Evolutionary conservation across 2,888 invertebrate species (phyloP).

Genomic region (Plutella xylostella): DNA sequence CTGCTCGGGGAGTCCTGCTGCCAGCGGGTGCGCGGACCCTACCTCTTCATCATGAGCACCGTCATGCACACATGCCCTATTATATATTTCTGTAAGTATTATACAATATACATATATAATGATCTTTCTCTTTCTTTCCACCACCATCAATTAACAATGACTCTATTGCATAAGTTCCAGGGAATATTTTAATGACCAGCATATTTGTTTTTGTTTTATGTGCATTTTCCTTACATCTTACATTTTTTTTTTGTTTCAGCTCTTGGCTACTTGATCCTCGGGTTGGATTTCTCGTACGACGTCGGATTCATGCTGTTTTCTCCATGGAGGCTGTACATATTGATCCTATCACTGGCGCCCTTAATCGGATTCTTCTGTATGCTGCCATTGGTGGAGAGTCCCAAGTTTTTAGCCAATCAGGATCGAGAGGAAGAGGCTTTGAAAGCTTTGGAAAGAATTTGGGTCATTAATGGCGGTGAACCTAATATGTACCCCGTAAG

Average conservation of each 20-base stretch:
- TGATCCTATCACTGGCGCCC: slow-evolving; percentile 70
- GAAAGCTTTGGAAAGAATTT: slow-evolving; percentile 69
- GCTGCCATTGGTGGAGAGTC: slow-evolving; percentile 76
- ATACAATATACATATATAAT: too few species aligned
- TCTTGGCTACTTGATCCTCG: slow-evolving; percentile 45
- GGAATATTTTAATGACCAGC: too few species aligned
- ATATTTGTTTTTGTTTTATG: too few species aligned
- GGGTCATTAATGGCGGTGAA: slow-evolving; percentile 60
- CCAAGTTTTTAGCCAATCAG: slow-evolving; percentile 78
- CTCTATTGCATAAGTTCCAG: too few species aligned
- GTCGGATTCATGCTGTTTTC: slow-evolving; percentile 38
- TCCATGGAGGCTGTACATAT: slow-evolving; percentile 51
- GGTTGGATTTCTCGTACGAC: slow-evolving; percentile 40
- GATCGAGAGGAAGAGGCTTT: slow-evolving; percentile 73
- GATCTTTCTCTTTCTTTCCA: too few species aligned
- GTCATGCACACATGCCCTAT: slow-evolving; percentile 26
- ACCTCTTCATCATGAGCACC: slow-evolving; percentile 54
- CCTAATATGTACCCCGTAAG: slow-evolving; percentile 41
- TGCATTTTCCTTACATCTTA: too few species aligned
- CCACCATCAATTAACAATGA: too few species aligned
- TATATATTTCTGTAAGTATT: slow-evolving; percentile 42
- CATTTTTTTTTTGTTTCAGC: slow-evolving; percentile 42
- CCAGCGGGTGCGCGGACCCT: slow-evolving; percentile 36
- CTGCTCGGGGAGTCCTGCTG: slow-evolving; percentile 68
- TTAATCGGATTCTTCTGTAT: slow-evolving; percentile 70